A percentile compares a stretch with the other conserved stretches of the same genome.
phyloP scores from a whole-genome alignment of 2,113 vertebrate species.

The Parus major region DNA sequence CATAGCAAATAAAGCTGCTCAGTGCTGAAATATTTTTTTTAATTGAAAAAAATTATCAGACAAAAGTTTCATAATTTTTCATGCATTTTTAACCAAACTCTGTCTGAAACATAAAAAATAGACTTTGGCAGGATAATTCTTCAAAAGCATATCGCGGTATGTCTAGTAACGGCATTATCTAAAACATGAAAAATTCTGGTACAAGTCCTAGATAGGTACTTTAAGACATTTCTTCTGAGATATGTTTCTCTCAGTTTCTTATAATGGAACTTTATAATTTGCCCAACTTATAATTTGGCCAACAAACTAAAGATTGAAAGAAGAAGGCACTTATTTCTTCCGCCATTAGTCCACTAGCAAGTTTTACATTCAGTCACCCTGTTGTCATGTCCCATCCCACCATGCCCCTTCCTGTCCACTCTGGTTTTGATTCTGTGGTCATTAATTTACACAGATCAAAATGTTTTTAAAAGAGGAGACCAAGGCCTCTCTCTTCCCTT shows the following conservation, averaged over 20 bases:
- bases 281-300: no score
- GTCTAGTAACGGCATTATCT: neutral
- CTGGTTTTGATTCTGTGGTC: neutral
- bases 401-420: fast-evolving
- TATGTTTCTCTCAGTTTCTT: neutral
- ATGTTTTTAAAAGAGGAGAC: neutral
- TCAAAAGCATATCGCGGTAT: neutral
- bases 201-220: neutral
- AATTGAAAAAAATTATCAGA: conserved; percentile 6
- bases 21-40: neutral
- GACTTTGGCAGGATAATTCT: neutral
- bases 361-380: neutral
- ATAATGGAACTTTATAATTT: neutral
- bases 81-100: neutral
- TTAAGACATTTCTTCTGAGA: neutral
- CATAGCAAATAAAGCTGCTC: neutral
- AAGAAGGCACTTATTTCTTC: neutral
- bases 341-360: neutral
- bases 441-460: neutral
- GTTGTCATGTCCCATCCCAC: no score
- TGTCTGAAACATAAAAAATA: neutral
- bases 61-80: neutral
- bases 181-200: neutral
- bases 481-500: neutral
- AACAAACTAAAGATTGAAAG: neutral